Conservation (phyloP, 2,113 vertebrate species). For the Rissa tridactyla region DNA sequence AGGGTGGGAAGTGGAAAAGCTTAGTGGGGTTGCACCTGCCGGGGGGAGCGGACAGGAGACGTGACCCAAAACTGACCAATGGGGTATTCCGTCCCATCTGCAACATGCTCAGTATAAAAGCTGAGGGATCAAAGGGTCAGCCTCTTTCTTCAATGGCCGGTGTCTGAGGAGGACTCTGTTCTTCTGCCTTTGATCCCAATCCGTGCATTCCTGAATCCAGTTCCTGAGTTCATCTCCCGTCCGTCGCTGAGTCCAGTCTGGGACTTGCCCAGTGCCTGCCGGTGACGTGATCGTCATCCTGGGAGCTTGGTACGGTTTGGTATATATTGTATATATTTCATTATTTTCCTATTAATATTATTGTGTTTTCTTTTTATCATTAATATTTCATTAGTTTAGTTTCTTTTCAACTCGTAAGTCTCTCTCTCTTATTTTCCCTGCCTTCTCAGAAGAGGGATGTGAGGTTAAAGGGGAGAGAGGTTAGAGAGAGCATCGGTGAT, state of each 20-base stretch:
- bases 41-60: not conserved
- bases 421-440: not conserved
- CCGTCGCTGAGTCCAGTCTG: too few relatives aligned
- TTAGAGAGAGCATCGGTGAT: not conserved
- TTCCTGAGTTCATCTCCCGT: too few relatives aligned
- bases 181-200: too few relatives aligned
- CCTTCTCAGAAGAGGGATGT: not conserved
- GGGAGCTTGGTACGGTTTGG: too few relatives aligned
- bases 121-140: not conserved
- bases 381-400: not conserved
- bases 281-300: too few relatives aligned
- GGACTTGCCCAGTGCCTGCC: too few relatives aligned
- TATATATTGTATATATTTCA: too few relatives aligned
- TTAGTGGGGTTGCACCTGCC: not conserved
- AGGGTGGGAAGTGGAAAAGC: not conserved
- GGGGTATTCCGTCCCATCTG: not conserved
- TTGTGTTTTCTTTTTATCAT: not conserved
- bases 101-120: not conserved
- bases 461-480: not conserved
- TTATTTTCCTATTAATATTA: not conserved
- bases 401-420: not conserved
- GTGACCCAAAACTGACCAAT: not conserved
- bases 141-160: too few relatives aligned
- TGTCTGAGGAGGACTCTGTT: too few relatives aligned
- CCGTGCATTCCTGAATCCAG: too few relatives aligned